Evolutionary conservation across 1,140 invertebrate species (phyloP).

Genomic region (Gonatopus flavifemur): DNA sequence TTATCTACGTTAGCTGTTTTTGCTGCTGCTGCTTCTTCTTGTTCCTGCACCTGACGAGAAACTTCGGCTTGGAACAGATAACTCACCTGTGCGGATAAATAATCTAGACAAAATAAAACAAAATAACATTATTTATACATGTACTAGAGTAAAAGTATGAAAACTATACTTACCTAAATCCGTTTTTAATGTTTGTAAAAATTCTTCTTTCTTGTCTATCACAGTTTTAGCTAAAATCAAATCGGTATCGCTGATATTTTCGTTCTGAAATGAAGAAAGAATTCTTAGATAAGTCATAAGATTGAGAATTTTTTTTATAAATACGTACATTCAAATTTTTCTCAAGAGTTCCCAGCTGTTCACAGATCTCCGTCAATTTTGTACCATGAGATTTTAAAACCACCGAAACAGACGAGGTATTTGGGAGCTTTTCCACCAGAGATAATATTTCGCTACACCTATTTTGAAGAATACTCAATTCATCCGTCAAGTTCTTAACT

Average conservation of each 20-base stretch:
- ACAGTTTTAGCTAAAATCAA: no score
- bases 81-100: no score
- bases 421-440: slow-evolving; percentile 44
- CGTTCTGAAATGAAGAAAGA: neutral
- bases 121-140: neutral
- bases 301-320: neutral
- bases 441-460: slow-evolving; percentile 38
- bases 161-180: no score
- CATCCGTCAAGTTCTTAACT: slow-evolving; percentile 35
- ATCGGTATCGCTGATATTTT: neutral
- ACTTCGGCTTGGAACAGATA: no score
- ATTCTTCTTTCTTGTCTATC: no score
- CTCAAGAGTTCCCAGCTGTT: slow-evolving; percentile 56
- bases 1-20: no score
- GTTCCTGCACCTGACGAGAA: no score
- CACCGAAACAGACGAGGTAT: slow-evolving; percentile 37
- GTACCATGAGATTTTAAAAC: slow-evolving; percentile 31
- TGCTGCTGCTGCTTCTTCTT: no score
- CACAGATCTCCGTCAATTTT: slow-evolving; percentile 42
- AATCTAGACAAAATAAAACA: neutral
- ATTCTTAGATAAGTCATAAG: slow-evolving; percentile 19
- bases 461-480: no score
- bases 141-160: no score
- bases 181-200: no score
- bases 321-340: slow-evolving; percentile 54